Percentiles rank a stretch among this genome's conserved stretches.
Evolutionary conservation across 2,797 vertebrate genomes (phyloP).

Genomic region (Toxotes lorentzi): DNA sequence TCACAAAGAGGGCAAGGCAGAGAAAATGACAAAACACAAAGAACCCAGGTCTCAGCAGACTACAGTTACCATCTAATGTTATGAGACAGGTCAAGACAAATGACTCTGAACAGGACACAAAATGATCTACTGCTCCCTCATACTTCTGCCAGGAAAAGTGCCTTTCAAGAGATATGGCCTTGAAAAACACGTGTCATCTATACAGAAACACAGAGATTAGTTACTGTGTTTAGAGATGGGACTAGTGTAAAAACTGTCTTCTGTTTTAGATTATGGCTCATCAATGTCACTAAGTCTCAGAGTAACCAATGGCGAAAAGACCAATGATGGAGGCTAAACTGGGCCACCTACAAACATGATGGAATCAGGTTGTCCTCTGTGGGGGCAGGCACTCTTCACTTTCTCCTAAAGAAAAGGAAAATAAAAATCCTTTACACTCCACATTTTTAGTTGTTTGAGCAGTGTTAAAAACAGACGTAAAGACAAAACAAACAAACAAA

Average conservation of each 20-base stretch:
- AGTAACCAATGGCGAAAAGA: conserved; percentile 42
- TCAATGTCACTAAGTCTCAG: conserved; percentile 59
- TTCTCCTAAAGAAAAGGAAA: background rate
- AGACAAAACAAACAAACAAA: background rate
- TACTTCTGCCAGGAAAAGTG: conserved; percentile 45
- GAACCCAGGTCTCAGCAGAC: conserved; percentile 7
- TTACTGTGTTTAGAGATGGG: conserved; percentile 22
- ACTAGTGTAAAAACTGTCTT: background rate
- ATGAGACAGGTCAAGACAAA: conserved; percentile 56
- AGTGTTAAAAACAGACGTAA: conserved; percentile 8
- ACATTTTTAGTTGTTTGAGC: background rate
- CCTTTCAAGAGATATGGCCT: conserved; percentile 48
- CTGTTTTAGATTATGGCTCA: conserved; percentile 42
- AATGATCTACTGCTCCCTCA: conserved; percentile 54
- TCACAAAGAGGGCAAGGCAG: conserved; percentile 3
- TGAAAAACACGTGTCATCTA: conserved; percentile 53
- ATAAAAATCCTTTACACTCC: background rate
- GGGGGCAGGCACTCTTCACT: background rate
- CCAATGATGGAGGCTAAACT: conserved; percentile 41
- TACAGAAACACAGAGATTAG: conserved; percentile 41
- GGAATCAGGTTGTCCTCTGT: conserved; percentile 50
- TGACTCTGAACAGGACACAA: conserved; percentile 40
- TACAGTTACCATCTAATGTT: conserved; percentile 33
- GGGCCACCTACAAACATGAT: conserved; percentile 53
- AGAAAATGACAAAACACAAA: conserved; percentile 24